A percentile compares a stretch with the other conserved stretches of the same genome.
Conservation (phyloP, 2,797 vertebrate species). For the Fistularia commersonii region DNA sequence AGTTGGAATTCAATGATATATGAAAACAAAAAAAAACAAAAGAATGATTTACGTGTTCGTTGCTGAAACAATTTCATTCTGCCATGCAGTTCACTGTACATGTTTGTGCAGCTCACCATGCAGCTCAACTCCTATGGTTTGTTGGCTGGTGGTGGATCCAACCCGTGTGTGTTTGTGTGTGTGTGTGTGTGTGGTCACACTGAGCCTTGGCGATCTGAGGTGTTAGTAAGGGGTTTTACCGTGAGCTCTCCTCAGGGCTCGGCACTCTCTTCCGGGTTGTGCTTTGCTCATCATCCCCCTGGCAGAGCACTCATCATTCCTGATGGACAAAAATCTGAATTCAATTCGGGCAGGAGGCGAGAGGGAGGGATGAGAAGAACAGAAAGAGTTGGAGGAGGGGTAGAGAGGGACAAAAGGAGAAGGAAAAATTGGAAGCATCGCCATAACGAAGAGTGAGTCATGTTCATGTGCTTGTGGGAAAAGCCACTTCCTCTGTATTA, state of each 20-base stretch:
- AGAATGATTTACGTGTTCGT: too few relatives aligned
- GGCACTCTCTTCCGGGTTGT: too few relatives aligned
- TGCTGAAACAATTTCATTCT: too few relatives aligned
- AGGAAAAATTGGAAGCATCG: conserved; percentile 58
- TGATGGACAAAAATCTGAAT: conserved; percentile 26
- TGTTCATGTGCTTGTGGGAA: conserved; percentile 66
- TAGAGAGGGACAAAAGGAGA: conserved; percentile 43
- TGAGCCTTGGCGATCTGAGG: conserved; percentile 49
- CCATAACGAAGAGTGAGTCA: conserved; percentile 62
- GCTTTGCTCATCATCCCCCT: too few relatives aligned
- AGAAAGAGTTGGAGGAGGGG: conserved; percentile 8
- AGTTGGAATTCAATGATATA: too few relatives aligned
- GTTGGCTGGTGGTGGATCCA: conserved; percentile 15
- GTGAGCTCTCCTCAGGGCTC: conserved; percentile 41
- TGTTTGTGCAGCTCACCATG: conserved; percentile 5
- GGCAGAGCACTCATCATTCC: too few relatives aligned
- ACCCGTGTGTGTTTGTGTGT: too few relatives aligned
- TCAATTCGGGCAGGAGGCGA: conserved; percentile 1
- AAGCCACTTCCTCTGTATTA: conserved; percentile 64
- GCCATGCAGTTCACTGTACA: too few relatives aligned
- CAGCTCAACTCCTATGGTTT: conserved; percentile 24
- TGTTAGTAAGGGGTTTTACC: conserved; percentile 49
- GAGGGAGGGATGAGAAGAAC: not conserved
- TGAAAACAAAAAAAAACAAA: too few relatives aligned
- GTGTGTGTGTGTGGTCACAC: conserved; percentile 31